Base-by-base conservation (phyloP, 2,797 vertebrate genomes). In the Mallotus villosus region DNA sequence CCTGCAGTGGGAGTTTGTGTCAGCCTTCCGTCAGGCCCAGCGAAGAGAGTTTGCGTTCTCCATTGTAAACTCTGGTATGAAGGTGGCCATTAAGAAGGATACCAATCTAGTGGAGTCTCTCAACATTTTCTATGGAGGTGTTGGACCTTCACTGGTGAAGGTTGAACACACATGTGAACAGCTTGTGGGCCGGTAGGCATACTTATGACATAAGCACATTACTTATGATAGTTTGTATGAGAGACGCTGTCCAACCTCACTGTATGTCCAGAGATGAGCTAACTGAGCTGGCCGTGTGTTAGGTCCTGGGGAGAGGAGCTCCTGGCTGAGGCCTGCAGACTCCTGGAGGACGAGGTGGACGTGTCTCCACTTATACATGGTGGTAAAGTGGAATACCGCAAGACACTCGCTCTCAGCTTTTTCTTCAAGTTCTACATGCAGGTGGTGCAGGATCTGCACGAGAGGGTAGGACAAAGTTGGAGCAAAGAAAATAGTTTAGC, bases 381-480 rank as follows among this genome's bases (percentile, higher is more conserved):
- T 6, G 92, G 89, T 32, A 88, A 70, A 51, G 75, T 81, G 46
- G 88, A 93, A 64, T 95, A 92, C 83, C 92, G 87, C 78, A 92
- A 90, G 77, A 92, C 88, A n/a, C 82, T 95, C 70, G 61, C 89
- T 2, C 60, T 94, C 80, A 94, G 93, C 79, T 95, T 94, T 82
- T 80, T 95, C 79, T 95, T 92, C 83, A 94, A 85, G 77, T 94
- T 95, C 90, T 95, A 94, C 77, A 78, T 95, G 71, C 78, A 93
- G 63, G 88, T 94, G 46, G 72, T 84, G 0, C 89, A 89, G 71
- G 82, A 85, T 41, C 74, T 94, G 65, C 90, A 83, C 55, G 73
- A 51, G 8, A 85, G 8, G 74, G 79, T 82, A 78, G 75, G 67
- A 37, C 46, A 21, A 34, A 34, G n/a, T 21, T 58, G 16, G 19